Evolutionary conservation across 2,113 vertebrate genomes (phyloP).

Genomic region (Orthonyx spaldingii): DNA sequence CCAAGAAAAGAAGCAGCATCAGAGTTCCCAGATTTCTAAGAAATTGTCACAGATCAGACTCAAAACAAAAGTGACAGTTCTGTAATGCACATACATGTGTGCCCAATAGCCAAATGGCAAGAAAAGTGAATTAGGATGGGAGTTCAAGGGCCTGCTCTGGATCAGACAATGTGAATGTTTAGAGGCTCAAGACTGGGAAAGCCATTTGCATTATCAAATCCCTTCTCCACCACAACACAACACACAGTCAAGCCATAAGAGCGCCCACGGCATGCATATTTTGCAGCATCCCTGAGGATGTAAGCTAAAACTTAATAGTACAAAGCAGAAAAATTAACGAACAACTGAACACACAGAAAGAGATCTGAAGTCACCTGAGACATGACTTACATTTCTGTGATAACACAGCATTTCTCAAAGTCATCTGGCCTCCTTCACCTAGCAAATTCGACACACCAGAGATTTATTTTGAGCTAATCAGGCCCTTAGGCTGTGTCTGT

Average conservation of each 20-base stretch:
- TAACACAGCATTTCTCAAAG: background rate
- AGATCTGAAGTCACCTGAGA: background rate
- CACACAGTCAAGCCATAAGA: background rate
- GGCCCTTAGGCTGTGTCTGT: conserved; percentile 4
- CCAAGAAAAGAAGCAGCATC: background rate
- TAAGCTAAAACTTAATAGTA: background rate
- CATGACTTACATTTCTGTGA: background rate
- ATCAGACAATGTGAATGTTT: background rate
- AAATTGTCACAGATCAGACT: background rate
- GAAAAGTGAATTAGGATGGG: background rate
- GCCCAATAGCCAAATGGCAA: background rate
- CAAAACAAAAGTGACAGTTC: background rate
- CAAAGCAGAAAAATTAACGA: background rate
- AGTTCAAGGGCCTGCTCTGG: background rate
- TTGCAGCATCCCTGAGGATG: background rate
- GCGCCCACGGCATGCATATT: background rate
- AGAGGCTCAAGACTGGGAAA: background rate
- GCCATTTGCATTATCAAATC: background rate
- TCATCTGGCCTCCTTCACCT: conserved; percentile 17
- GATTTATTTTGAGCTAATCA: background rate
- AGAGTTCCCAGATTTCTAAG: background rate
- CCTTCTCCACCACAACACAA: background rate
- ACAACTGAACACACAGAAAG: background rate
- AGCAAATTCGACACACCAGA: background rate
- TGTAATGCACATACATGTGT: background rate